Evolutionary conservation across 2,113 vertebrate genomes (phyloP).

Genomic region (Paramormyrops kingsleyae): DNA sequence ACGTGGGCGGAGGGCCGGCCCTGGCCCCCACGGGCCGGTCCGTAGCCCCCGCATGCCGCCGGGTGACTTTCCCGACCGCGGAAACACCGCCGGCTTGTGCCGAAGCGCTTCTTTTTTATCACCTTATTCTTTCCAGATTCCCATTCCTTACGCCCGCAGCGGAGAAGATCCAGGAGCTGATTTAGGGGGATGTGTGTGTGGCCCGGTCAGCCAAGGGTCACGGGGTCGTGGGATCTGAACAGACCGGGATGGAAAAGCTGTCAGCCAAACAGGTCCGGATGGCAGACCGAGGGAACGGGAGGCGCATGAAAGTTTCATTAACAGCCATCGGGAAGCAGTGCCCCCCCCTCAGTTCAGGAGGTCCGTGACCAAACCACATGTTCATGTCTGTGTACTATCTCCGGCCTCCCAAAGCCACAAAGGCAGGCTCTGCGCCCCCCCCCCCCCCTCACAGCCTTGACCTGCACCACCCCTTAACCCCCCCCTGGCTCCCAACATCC

Average conservation of each 20-base stretch:
- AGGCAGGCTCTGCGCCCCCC: constrained; percentile 44
- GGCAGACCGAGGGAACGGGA: constrained; percentile 16
- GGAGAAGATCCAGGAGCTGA: neutral
- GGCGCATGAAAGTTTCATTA: constrained; percentile 56
- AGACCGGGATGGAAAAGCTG: constrained; percentile 36
- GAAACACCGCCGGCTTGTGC: neutral
- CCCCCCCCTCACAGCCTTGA: neutral
- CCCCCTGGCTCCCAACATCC: neutral
- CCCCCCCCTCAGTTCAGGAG: constrained; percentile 18
- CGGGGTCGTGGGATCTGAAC: constrained; percentile 35
- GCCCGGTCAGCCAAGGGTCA: constrained; percentile 45
- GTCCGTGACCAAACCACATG: constrained; percentile 39
- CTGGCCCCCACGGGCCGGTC: too few relatives aligned
- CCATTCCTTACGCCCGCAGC: neutral
- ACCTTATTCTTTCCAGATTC: neutral
- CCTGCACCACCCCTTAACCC: neutral
- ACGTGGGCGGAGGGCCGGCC: constrained; percentile 7
- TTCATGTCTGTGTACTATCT: neutral
- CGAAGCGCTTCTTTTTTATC: neutral
- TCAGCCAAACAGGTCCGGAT: constrained; percentile 49
- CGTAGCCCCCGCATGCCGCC: neutral
- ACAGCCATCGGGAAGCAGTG: constrained; percentile 43
- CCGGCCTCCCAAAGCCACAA: constrained; percentile 49
- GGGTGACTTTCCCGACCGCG: neutral
- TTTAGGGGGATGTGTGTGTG: neutral